Evolutionary conservation across 1,140 invertebrate species (phyloP), one percentile per base, ranked within the genome.

Genomic region (Lepidotrigona ventralis): DNA sequence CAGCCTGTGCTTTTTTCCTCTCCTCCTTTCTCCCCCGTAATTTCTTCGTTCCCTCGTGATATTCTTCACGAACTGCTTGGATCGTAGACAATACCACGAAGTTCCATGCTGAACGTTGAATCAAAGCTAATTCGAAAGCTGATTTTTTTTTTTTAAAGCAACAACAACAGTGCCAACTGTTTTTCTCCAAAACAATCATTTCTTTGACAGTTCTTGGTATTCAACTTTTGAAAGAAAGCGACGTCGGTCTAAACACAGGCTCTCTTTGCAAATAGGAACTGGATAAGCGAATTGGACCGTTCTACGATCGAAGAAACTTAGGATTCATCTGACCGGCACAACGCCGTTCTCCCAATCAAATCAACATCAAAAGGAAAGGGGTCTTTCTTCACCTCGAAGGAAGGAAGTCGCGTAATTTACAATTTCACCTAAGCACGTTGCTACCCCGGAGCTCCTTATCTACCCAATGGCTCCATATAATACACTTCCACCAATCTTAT

Each of bases 1-100:
- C 54, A 58, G n/a, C 60, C 69, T 84, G 84, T 12, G 14, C 12
- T 23, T 60, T 64, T 80, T 84, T 56, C 58, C 75, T 80, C 86
- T 71, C 68, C 81, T 21, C 12, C 63, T 69, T 60, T 17, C 79
- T 53, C 39, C 21, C n/a, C 26, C 54, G 63, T 26, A 46, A 54
- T 60, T 77, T 77, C 58, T 72, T 74, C 69, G 46, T 33, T 33
- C 11, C 21, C 33, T 12, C 17, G 64, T 15, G 56, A 74, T 79
- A 74, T 46, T 64, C 11, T 1, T 23, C 8, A 23, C 1, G 21
- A 21, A 69, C n/a, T 15, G 9, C 46, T 69, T 14, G 68, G 12
- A 39, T 46, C 17, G 0, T 5, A 8, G 15, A 64, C 64, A 12
- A 2, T 6, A 9, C 9, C 26, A 21, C 8, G n/a, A n/a, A n/a